Conservation (phyloP, 2,888 invertebrate genomes). For the Dicyrtomina minuta region DNA sequence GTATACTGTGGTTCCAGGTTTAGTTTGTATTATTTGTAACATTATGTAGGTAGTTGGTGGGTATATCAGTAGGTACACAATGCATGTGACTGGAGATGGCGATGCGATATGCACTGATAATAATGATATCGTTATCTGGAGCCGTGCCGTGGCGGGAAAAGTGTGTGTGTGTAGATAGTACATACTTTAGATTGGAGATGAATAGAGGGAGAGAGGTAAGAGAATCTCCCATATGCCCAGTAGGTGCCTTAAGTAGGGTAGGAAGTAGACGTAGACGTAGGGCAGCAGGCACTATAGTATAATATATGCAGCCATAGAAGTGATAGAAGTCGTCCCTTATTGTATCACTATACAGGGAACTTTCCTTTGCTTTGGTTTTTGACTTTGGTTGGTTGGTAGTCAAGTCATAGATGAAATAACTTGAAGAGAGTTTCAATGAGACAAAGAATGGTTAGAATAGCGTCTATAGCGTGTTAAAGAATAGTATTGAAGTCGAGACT, state of each 20-base stretch:
- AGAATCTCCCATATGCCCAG: too few species aligned
- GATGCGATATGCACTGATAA: not conserved
- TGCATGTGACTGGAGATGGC: not conserved
- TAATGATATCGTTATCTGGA: too few species aligned
- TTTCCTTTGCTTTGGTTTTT: not conserved
- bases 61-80: not conserved
- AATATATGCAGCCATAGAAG: too few species aligned
- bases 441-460: slow-evolving; percentile 22
- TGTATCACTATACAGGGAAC: not conserved
- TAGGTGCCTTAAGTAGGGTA: too few species aligned
- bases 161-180: too few species aligned
- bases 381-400: slow-evolving; percentile 6
- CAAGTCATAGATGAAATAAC: slow-evolving; percentile 24
- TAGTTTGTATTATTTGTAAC: too few species aligned
- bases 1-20: too few species aligned
- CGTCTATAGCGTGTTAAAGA: slow-evolving; percentile 21
- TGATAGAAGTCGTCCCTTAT: not conserved
- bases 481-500: slow-evolving; percentile 26
- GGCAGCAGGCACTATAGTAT: too few species aligned
- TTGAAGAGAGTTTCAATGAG: slow-evolving; percentile 28
- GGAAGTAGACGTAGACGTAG: not conserved
- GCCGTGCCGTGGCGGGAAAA: not conserved
- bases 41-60: too few species aligned
- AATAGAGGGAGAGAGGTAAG: not conserved
- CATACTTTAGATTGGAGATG: not conserved